Percentiles rank a stretch among this genome's conserved stretches.
Evolutionary conservation across 2,113 vertebrate genomes (phyloP).

Genomic region (Cochlearius cochlearius): DNA sequence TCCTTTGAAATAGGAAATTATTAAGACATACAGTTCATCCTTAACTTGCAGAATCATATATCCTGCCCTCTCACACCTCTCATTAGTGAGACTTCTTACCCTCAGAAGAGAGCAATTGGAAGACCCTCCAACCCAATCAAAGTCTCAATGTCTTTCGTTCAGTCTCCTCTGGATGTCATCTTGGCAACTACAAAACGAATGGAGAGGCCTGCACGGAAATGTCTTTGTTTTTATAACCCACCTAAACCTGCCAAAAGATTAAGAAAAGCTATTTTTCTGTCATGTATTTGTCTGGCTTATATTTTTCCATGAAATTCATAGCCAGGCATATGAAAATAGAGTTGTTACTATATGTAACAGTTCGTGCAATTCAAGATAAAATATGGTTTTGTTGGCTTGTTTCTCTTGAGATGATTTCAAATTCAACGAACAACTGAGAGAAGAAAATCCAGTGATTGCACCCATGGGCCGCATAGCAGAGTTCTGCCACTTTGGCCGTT

Average conservation of each 20-base stretch:
- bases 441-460: neutral
- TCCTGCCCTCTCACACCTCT: neutral
- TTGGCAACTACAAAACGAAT: neutral
- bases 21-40: neutral
- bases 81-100: neutral
- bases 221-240: neutral
- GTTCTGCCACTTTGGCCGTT: constrained; percentile 12
- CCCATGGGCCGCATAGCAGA: neutral
- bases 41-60: neutral
- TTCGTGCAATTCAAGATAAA: neutral
- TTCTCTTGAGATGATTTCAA: neutral
- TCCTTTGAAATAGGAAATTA: neutral
- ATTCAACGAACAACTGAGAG: neutral
- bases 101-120: neutral
- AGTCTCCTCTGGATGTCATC: neutral
- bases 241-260: neutral
- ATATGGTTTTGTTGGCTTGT: neutral
- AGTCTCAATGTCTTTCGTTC: neutral
- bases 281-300: neutral
- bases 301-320: neutral
- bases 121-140: neutral
- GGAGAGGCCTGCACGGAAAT: neutral
- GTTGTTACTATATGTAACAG: neutral
- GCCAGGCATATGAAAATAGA: neutral
- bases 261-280: neutral